Conservation (phyloP, 2,888 invertebrate species). For the Netelia inedita region DNA sequence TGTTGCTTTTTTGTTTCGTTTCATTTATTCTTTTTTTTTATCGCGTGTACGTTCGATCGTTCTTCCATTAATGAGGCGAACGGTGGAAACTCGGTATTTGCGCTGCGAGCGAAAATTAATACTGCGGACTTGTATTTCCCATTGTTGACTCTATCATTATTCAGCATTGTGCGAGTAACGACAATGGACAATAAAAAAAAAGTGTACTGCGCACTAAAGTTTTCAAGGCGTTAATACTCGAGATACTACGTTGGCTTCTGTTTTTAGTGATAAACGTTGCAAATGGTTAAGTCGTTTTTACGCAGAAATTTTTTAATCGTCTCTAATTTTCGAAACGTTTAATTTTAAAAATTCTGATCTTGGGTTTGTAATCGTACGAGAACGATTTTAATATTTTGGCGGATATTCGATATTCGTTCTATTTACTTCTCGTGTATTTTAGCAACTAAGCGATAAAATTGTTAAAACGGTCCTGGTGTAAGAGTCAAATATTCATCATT, state of each 20-base stretch:
- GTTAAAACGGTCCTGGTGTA: too few species aligned
- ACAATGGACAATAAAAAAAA: background rate
- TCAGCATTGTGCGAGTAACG: background rate
- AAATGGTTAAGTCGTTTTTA: background rate
- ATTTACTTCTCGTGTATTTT: too few species aligned
- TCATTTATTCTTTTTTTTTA: background rate
- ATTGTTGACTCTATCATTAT: conserved; percentile 5
- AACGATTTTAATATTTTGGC: background rate
- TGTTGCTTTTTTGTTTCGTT: background rate
- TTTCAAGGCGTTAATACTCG: background rate
- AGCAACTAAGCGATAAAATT: too few species aligned
- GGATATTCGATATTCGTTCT: background rate
- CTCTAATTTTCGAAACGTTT: background rate
- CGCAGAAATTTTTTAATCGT: background rate
- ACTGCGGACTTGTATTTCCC: conserved; percentile 13
- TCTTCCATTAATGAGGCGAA: conserved; percentile 9
- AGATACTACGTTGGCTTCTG: background rate
- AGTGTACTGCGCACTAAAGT: background rate
- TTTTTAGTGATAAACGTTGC: background rate
- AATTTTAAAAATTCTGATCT: too few species aligned
- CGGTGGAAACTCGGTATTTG: conserved; percentile 7
- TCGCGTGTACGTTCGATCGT: background rate
- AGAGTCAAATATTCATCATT: background rate
- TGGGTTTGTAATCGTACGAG: too few species aligned
- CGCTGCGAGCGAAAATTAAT: background rate